Conservation (phyloP, 92 coral and sea anemone genomes). For the Epizoanthus stellaris region DNA sequence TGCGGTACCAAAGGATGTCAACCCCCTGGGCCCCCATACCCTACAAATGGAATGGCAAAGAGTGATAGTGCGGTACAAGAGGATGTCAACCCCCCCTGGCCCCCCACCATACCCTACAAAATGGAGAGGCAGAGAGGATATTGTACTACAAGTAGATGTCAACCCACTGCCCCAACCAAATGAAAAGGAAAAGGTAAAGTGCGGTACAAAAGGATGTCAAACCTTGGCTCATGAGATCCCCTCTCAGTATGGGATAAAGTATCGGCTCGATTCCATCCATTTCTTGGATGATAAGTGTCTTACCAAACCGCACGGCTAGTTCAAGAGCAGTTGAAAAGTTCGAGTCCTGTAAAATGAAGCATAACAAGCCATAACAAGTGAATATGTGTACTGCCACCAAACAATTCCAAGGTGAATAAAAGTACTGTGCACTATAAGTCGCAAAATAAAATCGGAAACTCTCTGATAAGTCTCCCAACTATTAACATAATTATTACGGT, state of each 20-base stretch:
- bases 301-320: constrained; percentile 97
- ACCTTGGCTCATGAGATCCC: constrained; percentile 97
- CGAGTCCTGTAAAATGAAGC: constrained; percentile 74
- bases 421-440: no score
- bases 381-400: no score
- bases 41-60: no score
- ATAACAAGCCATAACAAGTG: neutral
- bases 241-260: constrained; percentile 94
- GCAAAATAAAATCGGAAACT: no score
- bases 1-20: no score
- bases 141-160: no score
- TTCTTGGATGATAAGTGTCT: constrained; percentile 96
- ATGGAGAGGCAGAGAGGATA: neutral
- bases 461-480: no score
- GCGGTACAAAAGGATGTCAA: neutral
- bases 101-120: neutral
- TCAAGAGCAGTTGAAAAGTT: constrained; percentile 99
- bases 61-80: no score
- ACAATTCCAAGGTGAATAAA: no score
- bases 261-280: constrained; percentile 98
- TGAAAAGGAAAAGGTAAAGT: neutral
- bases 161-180: neutral
- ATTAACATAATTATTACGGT: no score
- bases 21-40: no score
- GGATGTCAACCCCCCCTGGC: neutral